Evolutionary conservation across 2,797 vertebrate species (phyloP), one percentile per base, ranked within the genome.

Genomic region (Clarias pachynema): DNA sequence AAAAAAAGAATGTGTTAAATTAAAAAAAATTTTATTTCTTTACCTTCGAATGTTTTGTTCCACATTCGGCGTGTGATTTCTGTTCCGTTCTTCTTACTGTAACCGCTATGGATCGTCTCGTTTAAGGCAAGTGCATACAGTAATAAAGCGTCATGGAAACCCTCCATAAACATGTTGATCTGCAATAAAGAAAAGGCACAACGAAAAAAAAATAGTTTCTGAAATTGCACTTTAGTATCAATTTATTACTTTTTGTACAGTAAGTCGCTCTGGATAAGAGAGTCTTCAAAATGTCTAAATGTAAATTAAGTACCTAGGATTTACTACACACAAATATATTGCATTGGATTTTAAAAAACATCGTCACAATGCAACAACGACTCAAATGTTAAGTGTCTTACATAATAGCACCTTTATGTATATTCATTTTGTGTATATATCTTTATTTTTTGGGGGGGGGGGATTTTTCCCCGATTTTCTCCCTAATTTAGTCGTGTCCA

Each of bases 141-240:
- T 87, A 99, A 89, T 92, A 99, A 88, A 77, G 98, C 97, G 74
- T 99, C 98, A 29, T 99, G 98, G 94, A 99, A 99, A 49, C 98
- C 98, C 94, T 99, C 98, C 69, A 99, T 96, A 93, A 99, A 99
- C 97, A 99, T 97, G 93, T 99, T 99, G 68, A 96, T 96, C 98
- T 99, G 93, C 0, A 84, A 82, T 63, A 65, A n/a, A 83, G 69
- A 84, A 86, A 57, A 84, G 3, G 2, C 20, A 60, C 18, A 79
- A 24, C 60, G 8, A 15, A 34, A 14, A 81, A 22, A 59, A 3
- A 22, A 0, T 5, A 31, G 26, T 75, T 75, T 56, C 73, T 57
- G 3, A 29, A 57, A 22, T 2, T 31, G 44, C 3, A 74, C 37
- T 49, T 49, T 49, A 10, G 24, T 24, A 65, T n/a, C 29, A 34